Base-by-base conservation (phyloP, 1,140 invertebrate genomes). In the Drosophila suzukii region DNA sequence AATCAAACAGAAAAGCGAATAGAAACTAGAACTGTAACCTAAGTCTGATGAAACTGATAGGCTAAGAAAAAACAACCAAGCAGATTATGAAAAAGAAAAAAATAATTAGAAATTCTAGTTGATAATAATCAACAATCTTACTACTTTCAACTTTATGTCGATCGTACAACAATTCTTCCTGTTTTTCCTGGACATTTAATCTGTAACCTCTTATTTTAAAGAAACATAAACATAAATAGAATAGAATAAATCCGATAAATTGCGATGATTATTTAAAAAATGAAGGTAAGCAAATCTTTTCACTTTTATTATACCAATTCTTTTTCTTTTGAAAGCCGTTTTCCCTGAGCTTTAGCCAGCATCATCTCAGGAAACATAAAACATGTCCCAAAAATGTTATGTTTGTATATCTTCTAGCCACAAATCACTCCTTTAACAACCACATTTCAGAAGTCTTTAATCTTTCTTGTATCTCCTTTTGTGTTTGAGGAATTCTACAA, bases 401-500 rank as follows among this genome's bases (percentile, higher is more conserved):
- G 24, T 57, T 20, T 30, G 15, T 10, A 6, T 13, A 17, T n/a
- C 51, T 30, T 11, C 7, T 17, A 32, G 20, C 55, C 11, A 43
- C 55, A 32, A 43, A 63, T 44, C 30, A 63, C 55, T 63, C 15
- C n/a, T 17, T 53, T 17, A 7, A 17, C 55, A 11, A 32, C 10
- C 32, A 43, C 10, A 59, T 6, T 24, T 13, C 56, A 36, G 55
- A 61, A 61, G 39, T 41, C 39, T 44, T 60, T 61, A 46, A 65
- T 65, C 61, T 60, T 43, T 50, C 11, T 51, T 43, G 65, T 65
- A 68, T 68, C 65, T 66, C 65, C 30, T 20, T 51, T 51, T 43
- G 39, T 34, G 15, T 41, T 41, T 43, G 11, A 24, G 20, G 38
- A 60, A 43, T 63, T 63, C 60, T 60, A 61, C 50, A 61, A 63